phyloP scores from a whole-genome alignment of 35 echinoderm and acorn worm species.

The Stichopus chloronotus region DNA sequence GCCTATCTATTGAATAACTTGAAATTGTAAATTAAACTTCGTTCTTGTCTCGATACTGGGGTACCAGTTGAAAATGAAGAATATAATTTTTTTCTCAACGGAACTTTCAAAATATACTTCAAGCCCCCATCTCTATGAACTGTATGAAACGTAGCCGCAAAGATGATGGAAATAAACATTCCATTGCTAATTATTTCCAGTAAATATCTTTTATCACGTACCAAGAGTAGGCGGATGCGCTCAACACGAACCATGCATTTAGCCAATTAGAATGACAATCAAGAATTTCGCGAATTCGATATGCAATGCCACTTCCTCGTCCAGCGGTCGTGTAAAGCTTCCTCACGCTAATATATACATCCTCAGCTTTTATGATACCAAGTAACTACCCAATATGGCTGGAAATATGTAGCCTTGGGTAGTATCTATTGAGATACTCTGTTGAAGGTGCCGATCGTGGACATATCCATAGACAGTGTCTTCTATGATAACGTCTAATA shows the following conservation, averaged over 20 bases:
- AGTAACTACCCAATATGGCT: constrained; percentile 14
- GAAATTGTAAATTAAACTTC: no score
- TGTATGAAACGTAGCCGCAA: neutral
- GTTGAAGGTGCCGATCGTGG: neutral
- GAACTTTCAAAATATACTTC: neutral
- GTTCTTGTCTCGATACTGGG: no score
- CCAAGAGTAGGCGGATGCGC: neutral
- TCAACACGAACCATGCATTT: constrained; percentile 15
- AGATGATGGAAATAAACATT: neutral
- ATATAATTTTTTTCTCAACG: neutral
- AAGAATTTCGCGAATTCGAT: neutral
- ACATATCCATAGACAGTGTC: constrained; percentile 1
- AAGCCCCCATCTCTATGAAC: neutral
- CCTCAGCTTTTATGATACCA: neutral
- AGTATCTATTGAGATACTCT: constrained; percentile 22
- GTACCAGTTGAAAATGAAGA: constrained; percentile 13
- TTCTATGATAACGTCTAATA: constrained; percentile 9
- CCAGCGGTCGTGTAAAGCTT: neutral
- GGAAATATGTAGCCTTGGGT: constrained; percentile 1
- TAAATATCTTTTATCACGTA: constrained; percentile 3
- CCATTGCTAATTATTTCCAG: neutral
- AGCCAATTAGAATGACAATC: constrained; percentile 5
- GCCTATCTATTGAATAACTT: no score
- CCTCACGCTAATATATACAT: neutral
- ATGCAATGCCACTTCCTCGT: constrained; percentile 1